Evolutionary conservation across 1,140 invertebrate genomes (phyloP).

Genomic region (Archegozetes longisetosus): DNA sequence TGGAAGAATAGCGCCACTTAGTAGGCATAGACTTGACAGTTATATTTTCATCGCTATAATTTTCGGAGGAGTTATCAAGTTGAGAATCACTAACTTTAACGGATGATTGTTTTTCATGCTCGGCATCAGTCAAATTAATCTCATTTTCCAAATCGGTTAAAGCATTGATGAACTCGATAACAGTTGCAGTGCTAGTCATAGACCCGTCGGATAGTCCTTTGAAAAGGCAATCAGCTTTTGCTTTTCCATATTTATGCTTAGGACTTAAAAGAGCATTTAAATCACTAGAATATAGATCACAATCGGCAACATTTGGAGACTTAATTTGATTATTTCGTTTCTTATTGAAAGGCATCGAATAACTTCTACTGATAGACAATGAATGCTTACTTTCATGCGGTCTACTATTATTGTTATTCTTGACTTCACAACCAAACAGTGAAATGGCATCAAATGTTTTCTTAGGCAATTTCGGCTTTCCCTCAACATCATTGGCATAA

Average conservation of each 20-base stretch:
- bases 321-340: background rate
- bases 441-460: conserved; percentile 9
- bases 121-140: no score
- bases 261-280: conserved; percentile 8
- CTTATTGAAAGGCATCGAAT: conserved; percentile 9
- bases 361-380: background rate
- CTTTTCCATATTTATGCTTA: background rate
- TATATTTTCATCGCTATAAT: no score
- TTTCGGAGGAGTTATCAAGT: no score
- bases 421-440: conserved; percentile 10
- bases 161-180: conserved; percentile 10
- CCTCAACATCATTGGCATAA: background rate
- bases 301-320: background rate
- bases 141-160: no score
- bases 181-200: conserved; percentile 12
- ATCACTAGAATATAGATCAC: background rate
- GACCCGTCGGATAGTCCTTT: conserved; percentile 12
- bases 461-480: background rate
- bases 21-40: no score
- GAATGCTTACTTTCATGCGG: background rate
- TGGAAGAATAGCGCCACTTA: no score
- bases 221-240: background rate
- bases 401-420: background rate
- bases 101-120: no score
- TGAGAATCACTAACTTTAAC: no score